Evolutionary conservation across 2,113 vertebrate species (phyloP).

Genomic region (Periophthalmodon schlosseri): DNA sequence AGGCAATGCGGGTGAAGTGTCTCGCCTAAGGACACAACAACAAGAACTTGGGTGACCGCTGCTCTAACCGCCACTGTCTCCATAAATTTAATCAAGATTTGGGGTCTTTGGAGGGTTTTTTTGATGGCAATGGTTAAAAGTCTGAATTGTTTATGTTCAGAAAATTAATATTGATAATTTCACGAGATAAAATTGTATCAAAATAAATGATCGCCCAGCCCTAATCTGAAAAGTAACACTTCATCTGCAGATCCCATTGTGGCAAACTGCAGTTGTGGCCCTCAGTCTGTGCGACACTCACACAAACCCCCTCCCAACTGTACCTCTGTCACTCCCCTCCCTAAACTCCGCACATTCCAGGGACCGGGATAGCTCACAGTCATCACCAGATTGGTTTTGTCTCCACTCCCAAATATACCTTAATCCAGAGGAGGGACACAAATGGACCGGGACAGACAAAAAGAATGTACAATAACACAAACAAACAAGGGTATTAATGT

Average conservation of each 20-base stretch:
- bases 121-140: too few relatives aligned
- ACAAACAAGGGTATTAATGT: background rate
- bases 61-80: too few relatives aligned
- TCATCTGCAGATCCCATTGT: background rate
- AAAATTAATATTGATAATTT: too few relatives aligned
- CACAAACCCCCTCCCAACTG: background rate
- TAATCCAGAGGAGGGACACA: background rate
- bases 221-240: background rate
- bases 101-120: too few relatives aligned
- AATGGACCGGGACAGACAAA: background rate
- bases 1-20: too few relatives aligned
- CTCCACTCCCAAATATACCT: slow-evolving; percentile 22
- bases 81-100: too few relatives aligned
- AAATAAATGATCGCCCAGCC: too few relatives aligned
- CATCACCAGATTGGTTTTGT: slow-evolving; percentile 36
- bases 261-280: background rate
- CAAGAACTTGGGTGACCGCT: too few relatives aligned
- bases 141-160: too few relatives aligned
- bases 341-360: slow-evolving; percentile 61
- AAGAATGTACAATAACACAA: background rate
- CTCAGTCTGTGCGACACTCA: background rate
- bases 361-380: slow-evolving; percentile 21
- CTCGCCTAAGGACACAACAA: too few relatives aligned
- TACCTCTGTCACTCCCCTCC: slow-evolving; percentile 27
- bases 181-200: too few relatives aligned